These are phyloP conservation scores for Serinus canaria DNA, from an alignment of 2,113 vertebrate genomes.

Conservation along the genomic window DNA sequence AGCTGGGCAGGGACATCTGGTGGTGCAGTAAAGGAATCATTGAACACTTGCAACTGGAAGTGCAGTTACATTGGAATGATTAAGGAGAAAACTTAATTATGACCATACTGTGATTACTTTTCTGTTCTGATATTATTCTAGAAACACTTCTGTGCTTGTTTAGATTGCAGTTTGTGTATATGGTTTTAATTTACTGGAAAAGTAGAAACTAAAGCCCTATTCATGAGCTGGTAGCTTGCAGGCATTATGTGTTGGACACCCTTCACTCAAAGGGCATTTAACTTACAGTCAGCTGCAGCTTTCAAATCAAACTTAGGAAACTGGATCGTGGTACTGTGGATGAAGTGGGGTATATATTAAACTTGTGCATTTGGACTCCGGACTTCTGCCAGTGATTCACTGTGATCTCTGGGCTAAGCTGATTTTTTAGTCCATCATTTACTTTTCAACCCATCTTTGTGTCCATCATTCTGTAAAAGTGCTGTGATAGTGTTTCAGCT, in stretches of 20 bases:
- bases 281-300: background rate
- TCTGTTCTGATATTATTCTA: background rate
- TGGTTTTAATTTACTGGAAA: background rate
- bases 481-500: background rate
- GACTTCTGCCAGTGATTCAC: background rate
- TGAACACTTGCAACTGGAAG: background rate
- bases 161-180: background rate
- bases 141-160: background rate
- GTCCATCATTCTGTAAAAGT: background rate
- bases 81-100: background rate
- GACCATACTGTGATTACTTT: background rate
- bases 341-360: background rate
- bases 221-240: background rate
- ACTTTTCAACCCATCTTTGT: background rate
- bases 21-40: conserved; percentile 52
- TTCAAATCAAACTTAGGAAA: background rate
- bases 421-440: background rate
- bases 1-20: conserved; percentile 71
- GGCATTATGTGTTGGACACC: fast-evolving
- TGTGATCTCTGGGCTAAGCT: background rate
- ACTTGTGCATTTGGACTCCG: background rate
- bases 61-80: background rate
- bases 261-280: background rate
- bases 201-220: background rate
- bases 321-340: fast-evolving